Evolutionary conservation across 2,888 invertebrate genomes (phyloP).

Genomic region (Cheilosia grossa): DNA sequence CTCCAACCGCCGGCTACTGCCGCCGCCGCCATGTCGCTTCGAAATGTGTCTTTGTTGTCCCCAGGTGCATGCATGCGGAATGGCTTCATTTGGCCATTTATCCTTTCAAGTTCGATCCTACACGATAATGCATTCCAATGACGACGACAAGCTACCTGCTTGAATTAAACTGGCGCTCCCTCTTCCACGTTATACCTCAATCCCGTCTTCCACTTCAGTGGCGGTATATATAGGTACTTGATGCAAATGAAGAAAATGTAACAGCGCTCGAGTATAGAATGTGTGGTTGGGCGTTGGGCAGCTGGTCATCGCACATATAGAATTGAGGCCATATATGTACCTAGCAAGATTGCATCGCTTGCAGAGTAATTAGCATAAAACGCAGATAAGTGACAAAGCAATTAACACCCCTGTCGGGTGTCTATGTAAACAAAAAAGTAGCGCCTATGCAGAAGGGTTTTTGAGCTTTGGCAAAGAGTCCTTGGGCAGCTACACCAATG

Average conservation of each 20-base stretch:
- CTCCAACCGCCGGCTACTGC: conserved; percentile 4
- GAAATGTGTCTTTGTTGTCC: conserved; percentile 66
- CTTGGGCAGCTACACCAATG: background rate
- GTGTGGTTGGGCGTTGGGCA: background rate
- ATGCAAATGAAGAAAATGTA: conserved; percentile 63
- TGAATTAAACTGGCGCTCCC: conserved; percentile 34
- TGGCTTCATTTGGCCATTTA: conserved; percentile 68
- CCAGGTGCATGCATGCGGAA: conserved; percentile 68
- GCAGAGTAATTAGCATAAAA: conserved; percentile 68
- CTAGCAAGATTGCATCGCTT: conserved; percentile 44
- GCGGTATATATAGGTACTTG: conserved; percentile 21
- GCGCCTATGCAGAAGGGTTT: conserved; percentile 27
- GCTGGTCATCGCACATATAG: conserved; percentile 5
- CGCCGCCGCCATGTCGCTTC: conserved; percentile 6
- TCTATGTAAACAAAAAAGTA: conserved; percentile 65
- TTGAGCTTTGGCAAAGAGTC: conserved; percentile 5
- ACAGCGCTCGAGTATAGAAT: conserved; percentile 8
- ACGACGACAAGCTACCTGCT: conserved; percentile 22
- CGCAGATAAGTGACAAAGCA: conserved; percentile 68
- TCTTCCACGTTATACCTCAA: conserved; percentile 7
- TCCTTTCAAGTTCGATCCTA: conserved; percentile 68
- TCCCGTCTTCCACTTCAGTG: conserved; percentile 8
- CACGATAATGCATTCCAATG: conserved; percentile 62
- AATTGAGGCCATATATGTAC: conserved; percentile 19
- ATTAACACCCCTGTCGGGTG: conserved; percentile 65